A percentile compares a stretch with the other conserved stretches of the same genome.
These are phyloP conservation scores for Ethmia dodecea DNA, from an alignment of 2,888 invertebrate genomes.

Conservation along the genomic window DNA sequence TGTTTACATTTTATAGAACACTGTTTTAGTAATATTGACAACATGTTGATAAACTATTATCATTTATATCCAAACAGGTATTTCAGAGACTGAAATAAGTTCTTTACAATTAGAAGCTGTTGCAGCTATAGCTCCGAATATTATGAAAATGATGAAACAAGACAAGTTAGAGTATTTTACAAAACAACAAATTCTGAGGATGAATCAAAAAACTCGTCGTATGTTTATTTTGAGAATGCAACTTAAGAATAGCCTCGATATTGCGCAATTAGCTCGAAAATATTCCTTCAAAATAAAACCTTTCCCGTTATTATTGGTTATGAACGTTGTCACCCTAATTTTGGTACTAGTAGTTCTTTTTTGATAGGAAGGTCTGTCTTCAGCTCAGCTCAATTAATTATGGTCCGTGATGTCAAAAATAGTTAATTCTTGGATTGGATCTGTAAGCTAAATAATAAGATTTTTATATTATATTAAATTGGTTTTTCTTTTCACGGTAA, in stretches of 20 bases:
- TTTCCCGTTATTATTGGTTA: slow-evolving; percentile 6
- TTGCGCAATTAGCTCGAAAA: slow-evolving; percentile 39
- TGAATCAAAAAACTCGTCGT: slow-evolving; percentile 50
- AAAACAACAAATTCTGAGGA: slow-evolving; percentile 55
- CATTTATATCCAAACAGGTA: no score
- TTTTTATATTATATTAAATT: no score
- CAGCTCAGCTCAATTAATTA: no score
- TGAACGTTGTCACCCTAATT: slow-evolving; percentile 16
- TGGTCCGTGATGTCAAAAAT: no score
- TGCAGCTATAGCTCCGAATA: slow-evolving; percentile 41
- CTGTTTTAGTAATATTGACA: no score
- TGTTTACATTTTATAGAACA: no score
- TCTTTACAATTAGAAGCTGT: slow-evolving; percentile 58
- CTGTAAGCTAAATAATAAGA: no score
- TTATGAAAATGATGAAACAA: slow-evolving; percentile 49
- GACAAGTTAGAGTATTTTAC: slow-evolving; percentile 55
- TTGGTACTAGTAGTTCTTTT: no score
- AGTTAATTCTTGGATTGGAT: no score
- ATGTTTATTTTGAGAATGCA: slow-evolving; percentile 59
- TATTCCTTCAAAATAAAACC: neutral
- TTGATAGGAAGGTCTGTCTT: no score
- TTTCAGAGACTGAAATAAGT: slow-evolving; percentile 49
- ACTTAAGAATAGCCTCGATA: slow-evolving; percentile 48
- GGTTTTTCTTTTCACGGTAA: no score
- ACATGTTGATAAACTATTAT: no score